These are phyloP conservation scores for Montifringilla adamsi DNA, from an alignment of 2,113 vertebrate genomes.

Conservation along the genomic window DNA sequence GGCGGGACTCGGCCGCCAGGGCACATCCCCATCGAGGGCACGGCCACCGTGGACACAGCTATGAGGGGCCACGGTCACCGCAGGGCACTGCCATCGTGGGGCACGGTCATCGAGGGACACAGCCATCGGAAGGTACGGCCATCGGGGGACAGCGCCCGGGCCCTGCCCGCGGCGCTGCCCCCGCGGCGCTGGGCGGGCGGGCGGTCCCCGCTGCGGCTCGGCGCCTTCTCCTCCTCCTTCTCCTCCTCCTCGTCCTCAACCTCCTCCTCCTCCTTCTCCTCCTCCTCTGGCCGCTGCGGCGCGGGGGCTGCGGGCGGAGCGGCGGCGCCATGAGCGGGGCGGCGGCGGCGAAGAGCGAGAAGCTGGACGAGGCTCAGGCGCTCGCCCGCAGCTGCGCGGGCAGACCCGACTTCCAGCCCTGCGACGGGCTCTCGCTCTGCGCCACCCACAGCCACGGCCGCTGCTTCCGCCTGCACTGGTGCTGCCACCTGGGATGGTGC, in stretches of 20 bases:
- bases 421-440: constrained; percentile 95
- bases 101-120: neutral
- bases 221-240: neutral
- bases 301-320: constrained; percentile 45
- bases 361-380: constrained; percentile 83
- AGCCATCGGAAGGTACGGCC: neutral
- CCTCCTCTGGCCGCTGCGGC: constrained; percentile 19
- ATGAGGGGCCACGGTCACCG: neutral
- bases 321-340: constrained; percentile 53
- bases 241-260: neutral
- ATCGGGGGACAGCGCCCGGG: neutral
- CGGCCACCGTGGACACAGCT: neutral
- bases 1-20: neutral
- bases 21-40: neutral
- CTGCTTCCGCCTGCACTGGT: constrained; percentile 99
- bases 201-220: neutral
- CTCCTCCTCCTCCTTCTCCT: neutral
- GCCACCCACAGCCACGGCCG: constrained; percentile 97
- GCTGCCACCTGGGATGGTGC: constrained; percentile 98
- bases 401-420: constrained; percentile 96
- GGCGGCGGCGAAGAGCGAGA: constrained; percentile 61
- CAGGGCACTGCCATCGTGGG: neutral
- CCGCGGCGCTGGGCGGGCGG: neutral
- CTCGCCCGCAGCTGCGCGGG: constrained; percentile 94
- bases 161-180: neutral